Conservation (phyloP, 2,797 vertebrate species). For the Sebastes diaconus region DNA sequence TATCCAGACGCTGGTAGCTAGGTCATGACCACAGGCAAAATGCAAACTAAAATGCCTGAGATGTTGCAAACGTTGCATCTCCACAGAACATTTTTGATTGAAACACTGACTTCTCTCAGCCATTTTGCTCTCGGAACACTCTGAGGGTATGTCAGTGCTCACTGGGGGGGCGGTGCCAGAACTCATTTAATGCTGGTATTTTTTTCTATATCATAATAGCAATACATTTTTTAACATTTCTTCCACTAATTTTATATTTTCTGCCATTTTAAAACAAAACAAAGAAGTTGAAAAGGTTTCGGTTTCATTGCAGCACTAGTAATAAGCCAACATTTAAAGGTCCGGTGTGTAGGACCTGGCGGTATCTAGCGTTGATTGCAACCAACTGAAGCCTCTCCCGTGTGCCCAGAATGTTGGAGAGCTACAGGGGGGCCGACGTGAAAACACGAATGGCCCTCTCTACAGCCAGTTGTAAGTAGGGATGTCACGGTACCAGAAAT, state of each 20-base stretch:
- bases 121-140: background rate
- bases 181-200: background rate
- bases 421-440: too few species aligned
- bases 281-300: background rate
- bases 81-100: background rate
- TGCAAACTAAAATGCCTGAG: background rate
- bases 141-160: background rate
- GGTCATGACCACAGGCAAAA: background rate
- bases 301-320: background rate
- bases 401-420: too few species aligned
- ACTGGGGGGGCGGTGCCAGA: background rate
- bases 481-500: too few species aligned
- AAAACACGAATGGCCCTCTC: too few species aligned
- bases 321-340: background rate
- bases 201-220: background rate
- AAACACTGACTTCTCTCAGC: background rate
- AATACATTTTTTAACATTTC: background rate
- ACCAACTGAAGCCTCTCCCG: too few species aligned
- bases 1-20: background rate
- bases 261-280: background rate
- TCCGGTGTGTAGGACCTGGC: too few species aligned
- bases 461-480: too few species aligned
- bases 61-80: background rate
- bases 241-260: background rate
- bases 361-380: too few species aligned